Evolutionary conservation across 2,888 invertebrate genomes (phyloP), one percentile per base, ranked within the genome.

Genomic region (Temnothorax rugatulus): DNA sequence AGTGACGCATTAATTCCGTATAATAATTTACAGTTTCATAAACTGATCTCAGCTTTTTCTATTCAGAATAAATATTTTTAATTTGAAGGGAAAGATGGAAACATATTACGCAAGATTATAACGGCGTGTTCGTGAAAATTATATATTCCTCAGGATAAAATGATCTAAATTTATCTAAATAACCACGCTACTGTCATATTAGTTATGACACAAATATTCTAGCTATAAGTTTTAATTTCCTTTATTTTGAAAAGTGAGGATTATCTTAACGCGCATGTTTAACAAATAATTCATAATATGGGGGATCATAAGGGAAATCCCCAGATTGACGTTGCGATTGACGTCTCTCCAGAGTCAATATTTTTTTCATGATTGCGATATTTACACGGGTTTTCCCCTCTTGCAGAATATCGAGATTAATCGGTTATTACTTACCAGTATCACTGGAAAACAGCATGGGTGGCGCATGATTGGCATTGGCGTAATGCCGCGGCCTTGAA

Each of bases 381-480:
- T n/a, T 7, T 21, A 44, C 13, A 18, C n/a, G 11, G 13, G 34
- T 66, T 1, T n/a, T 44, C 21, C 21, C 34, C 13, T 50, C n/a
- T n/a, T 7, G 18, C 18, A 41, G n/a, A 54, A n/a, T 29, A 1
- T 4, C 41, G 21, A 0, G 5, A 59, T 59, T 81, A 81, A 81
- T 74, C 41, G 59, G 13, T 59, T 29, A 25, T 81, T 50, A 92
- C 94, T 95, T 95, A 98, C 98, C 98, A 95, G 97, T 97, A 94
- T 98, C 98, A 94, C 97, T 98, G 89, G 98, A 97, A 95, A 97
- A 98, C 91, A 98, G 96, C 93, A 98, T 97, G 66, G 98, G 98
- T 87, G 98, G 98, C 87, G 98, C 97, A 92, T 98, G 96, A 92
- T 97, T 97, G 84, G 98, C 98, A 95, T 98, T 98, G 85, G 97